phyloP scores from a whole-genome alignment of 2,888 invertebrate species.

The Macrophya annulata region DNA sequence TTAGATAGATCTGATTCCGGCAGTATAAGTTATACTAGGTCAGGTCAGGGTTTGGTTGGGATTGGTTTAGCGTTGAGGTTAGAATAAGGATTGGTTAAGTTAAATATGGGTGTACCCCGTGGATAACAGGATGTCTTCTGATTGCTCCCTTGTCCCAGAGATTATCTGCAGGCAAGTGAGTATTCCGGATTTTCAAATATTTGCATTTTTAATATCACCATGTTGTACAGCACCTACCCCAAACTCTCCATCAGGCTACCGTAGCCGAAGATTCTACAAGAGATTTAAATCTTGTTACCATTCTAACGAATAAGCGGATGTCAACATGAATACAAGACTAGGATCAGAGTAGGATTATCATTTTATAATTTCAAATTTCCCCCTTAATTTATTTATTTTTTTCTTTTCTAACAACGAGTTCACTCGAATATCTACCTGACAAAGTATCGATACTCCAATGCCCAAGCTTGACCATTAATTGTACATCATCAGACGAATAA shows the following conservation, averaged over 20 bases:
- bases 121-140: constrained; percentile 76
- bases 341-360: constrained; percentile 43
- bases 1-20: constrained; percentile 70
- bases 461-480: not conserved
- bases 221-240: constrained; percentile 49
- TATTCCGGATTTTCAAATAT: constrained; percentile 66
- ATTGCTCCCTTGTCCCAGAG: constrained; percentile 74
- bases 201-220: constrained; percentile 68
- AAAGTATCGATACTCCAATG: not conserved
- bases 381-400: not conserved
- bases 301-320: constrained; percentile 57
- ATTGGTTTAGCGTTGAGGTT: constrained; percentile 28
- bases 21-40: constrained; percentile 21
- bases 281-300: constrained; percentile 66
- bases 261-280: constrained; percentile 55
- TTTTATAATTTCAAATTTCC: constrained; percentile 43
- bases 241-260: constrained; percentile 28
- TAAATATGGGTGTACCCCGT: constrained; percentile 72
- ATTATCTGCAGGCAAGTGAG: constrained; percentile 64
- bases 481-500: not conserved
- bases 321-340: constrained; percentile 55
- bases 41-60: constrained; percentile 56
- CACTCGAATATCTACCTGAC: not conserved
- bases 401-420: not conserved
- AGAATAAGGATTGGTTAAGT: constrained; percentile 45